Conservation (phyloP, 2,888 invertebrate species). For the Sabellastarte sp. region DNA sequence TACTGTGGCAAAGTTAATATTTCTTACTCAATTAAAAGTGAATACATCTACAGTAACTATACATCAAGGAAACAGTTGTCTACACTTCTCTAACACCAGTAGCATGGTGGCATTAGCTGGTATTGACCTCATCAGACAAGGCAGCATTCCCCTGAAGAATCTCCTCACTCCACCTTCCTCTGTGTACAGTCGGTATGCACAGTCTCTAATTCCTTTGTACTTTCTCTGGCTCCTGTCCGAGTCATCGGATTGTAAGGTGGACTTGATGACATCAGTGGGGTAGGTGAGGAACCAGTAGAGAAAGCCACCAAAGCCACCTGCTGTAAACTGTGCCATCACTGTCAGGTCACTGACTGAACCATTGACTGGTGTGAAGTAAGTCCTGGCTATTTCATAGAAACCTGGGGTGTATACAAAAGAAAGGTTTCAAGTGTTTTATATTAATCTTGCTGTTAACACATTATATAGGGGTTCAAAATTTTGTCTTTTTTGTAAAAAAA, state of each 20-base stretch:
- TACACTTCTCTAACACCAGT: slow-evolving; percentile 20
- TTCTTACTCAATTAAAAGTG: too few relatives aligned
- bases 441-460: too few relatives aligned
- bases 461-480: too few relatives aligned
- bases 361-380: slow-evolving; percentile 17
- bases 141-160: slow-evolving; percentile 30
- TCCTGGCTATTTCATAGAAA: slow-evolving; percentile 23
- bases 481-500: too few relatives aligned
- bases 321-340: slow-evolving; percentile 11
- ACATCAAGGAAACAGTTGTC: too few relatives aligned
- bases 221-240: slow-evolving; percentile 15
- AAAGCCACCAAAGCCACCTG: slow-evolving; percentile 30
- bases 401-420: slow-evolving; percentile 14
- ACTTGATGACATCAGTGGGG: slow-evolving; percentile 34
- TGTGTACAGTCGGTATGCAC: slow-evolving; percentile 23
- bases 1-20: too few relatives aligned
- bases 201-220: slow-evolving; percentile 23
- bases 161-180: slow-evolving; percentile 28
- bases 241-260: slow-evolving; percentile 30
- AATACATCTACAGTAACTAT: too few relatives aligned
- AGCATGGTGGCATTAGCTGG: slow-evolving; percentile 33
- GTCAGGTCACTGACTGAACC: slow-evolving; percentile 18
- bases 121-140: slow-evolving; percentile 30
- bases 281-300: slow-evolving; percentile 31
- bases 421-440: too few relatives aligned